Conservation (phyloP, 2,888 invertebrate genomes). For the Julus scanicus region DNA sequence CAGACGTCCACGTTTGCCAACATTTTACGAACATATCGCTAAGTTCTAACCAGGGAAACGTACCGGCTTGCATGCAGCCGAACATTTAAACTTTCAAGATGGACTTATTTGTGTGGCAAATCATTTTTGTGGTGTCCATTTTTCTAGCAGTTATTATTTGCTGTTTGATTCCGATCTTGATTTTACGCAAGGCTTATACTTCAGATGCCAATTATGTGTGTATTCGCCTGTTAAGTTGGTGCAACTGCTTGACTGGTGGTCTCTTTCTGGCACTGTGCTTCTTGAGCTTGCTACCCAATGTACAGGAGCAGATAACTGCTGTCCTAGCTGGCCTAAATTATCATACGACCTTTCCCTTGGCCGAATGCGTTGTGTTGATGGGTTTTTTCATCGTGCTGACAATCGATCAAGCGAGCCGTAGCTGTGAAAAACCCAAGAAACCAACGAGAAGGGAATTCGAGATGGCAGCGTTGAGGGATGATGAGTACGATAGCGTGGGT, state of each 20-base stretch:
- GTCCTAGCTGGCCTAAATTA: conserved; percentile 60
- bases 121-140: conserved; percentile 48
- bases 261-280: conserved; percentile 66
- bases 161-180: conserved; percentile 46
- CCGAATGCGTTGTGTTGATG: conserved; percentile 63
- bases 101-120: conserved; percentile 54
- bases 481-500: conserved; percentile 43
- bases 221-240: conserved; percentile 49
- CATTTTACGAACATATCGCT: not conserved
- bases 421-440: conserved; percentile 49
- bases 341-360: conserved; percentile 61
- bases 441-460: conserved; percentile 41
- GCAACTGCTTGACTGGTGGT: conserved; percentile 66
- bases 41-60: not conserved
- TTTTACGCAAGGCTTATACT: conserved; percentile 16
- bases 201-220: not conserved
- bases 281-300: conserved; percentile 65
- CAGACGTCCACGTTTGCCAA: not conserved
- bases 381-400: conserved; percentile 65
- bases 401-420: conserved; percentile 62
- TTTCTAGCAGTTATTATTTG: conserved; percentile 53
- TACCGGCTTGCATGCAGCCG: not conserved
- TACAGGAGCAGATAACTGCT: conserved; percentile 62
- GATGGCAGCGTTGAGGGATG: conserved; percentile 11
- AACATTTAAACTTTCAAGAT: not conserved